Evolutionary conservation across 1,140 invertebrate genomes (phyloP), one percentile per base, ranked within the genome.

Genomic region (Eumaeus atala): DNA sequence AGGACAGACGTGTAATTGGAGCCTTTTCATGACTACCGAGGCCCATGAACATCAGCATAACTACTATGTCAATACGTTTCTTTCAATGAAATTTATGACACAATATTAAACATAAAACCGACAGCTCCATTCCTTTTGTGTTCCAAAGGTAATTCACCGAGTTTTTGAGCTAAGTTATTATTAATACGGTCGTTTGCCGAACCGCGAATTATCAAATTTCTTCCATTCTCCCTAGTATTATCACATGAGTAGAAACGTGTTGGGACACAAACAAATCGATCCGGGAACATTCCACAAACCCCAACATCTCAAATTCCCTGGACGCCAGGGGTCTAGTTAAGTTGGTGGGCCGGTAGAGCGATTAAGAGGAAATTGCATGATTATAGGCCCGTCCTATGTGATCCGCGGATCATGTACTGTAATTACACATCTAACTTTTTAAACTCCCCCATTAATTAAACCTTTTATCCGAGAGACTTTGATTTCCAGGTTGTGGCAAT

Each of bases 171-270:
- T 52, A 74, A 72, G 66, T 80, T 83, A 74, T 85, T 81, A 85
- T 84, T 80, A 86, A 86, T 81, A 82, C 65, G 75, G 74, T 77
- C 80, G 71, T 81, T 80, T 72, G 62, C 65, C 68, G 74, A 86
- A 86, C 82, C 77, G 72, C 70, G 80, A 84, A 86, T 86, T 84
- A 86, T 84, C 82, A 79, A 86, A 86, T 86, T 81, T 82, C 82
- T 77, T 79, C 59, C 62, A 73, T 73, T 79, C 69, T 68, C 78
- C 74, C 75, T 79, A 77, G 70, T 56, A 82, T 84, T 86, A 86
- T 83, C 80, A 79, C 78, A 85, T 81, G 82, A 80, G 75, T 83
- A 78, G 74, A 80, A 80, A 82, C 79, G 77, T 83, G 77, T 83
- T 70, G 72, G 66, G 49, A 64, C 72, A 67, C 61, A 54, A 44